These are phyloP conservation scores for Channallabes apus DNA, from an alignment of 2,797 vertebrate species.

Conservation along the genomic window DNA sequence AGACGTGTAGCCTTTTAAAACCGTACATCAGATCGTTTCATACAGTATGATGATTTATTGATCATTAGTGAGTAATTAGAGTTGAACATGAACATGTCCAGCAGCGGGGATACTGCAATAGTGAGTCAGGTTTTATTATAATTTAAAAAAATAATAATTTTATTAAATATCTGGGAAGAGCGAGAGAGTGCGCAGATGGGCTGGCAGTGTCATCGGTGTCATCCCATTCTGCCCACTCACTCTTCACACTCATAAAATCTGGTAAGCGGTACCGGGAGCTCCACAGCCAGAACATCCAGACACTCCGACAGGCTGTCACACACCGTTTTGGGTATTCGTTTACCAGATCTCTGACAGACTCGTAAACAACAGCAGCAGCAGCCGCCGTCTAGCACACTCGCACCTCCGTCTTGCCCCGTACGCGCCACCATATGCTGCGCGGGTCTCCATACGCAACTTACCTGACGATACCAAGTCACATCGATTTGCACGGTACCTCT, in stretches of 20 bases:
- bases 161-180: too few species aligned
- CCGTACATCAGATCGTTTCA: not conserved
- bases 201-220: not conserved
- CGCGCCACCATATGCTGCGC: not conserved
- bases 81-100: not conserved
- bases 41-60: not conserved
- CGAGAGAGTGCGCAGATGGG: not conserved
- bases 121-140: not conserved
- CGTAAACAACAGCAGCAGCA: not conserved
- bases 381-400: not conserved
- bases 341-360: not conserved
- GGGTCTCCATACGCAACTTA: not conserved
- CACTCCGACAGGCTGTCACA: not conserved
- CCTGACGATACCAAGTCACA: not conserved
- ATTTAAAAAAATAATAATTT: too few species aligned
- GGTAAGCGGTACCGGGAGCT: not conserved
- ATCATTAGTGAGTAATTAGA: not conserved
- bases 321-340: not conserved
- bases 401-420: conserved; percentile 1
- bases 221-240: conserved; percentile 6
- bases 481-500: not conserved
- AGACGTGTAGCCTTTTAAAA: not conserved
- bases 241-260: conserved; percentile 10
- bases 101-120: not conserved
- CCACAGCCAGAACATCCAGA: conserved; percentile 7